phyloP scores from a whole-genome alignment of 2,113 vertebrate species.

The Ailuropoda melanoleuca region DNA sequence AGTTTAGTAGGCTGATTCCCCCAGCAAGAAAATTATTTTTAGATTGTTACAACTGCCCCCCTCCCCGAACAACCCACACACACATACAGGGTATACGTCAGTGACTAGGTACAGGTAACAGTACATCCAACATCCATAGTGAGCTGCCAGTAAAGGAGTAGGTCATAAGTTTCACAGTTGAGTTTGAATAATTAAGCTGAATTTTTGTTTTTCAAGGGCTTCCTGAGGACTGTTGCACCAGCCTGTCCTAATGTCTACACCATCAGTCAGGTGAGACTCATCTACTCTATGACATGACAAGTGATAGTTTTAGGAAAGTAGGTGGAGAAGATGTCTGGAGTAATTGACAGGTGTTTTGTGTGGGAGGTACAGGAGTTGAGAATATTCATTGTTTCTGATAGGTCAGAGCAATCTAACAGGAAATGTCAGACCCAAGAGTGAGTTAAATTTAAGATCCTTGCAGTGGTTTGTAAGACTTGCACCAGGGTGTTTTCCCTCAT shows the following conservation, averaged over 20 bases:
- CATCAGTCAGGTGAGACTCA: background rate
- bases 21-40: background rate
- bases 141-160: background rate
- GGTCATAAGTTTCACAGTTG: background rate
- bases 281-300: background rate
- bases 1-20: background rate
- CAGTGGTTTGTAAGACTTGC: background rate
- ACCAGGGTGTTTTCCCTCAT: background rate
- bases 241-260: background rate
- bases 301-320: background rate
- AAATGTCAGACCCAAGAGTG: background rate
- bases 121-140: background rate
- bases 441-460: background rate
- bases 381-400: background rate
- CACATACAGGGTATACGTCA: background rate
- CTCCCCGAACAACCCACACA: rapidly evolving
- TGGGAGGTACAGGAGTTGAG: background rate
- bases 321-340: background rate
- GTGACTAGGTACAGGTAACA: too few relatives aligned
- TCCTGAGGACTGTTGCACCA: background rate
- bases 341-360: background rate
- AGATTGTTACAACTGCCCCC: background rate
- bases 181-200: background rate
- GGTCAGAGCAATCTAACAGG: background rate
- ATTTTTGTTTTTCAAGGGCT: background rate